These are phyloP conservation scores for Phengaris arion DNA, from an alignment of 2,888 invertebrate genomes.

Conservation along the genomic window DNA sequence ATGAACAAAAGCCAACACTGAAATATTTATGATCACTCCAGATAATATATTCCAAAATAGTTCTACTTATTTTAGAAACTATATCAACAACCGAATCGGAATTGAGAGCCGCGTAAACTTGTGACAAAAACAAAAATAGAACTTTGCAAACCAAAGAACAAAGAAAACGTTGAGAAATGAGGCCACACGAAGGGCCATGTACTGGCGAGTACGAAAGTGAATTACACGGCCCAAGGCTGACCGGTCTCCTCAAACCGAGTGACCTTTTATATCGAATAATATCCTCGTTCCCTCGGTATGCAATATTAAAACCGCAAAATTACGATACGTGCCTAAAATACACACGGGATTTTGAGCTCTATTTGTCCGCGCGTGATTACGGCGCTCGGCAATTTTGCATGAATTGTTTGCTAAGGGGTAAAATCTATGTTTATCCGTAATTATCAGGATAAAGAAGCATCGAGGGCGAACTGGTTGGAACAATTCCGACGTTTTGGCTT, in stretches of 20 bases:
- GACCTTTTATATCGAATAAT: constrained; percentile 72
- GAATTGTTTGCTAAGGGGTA: constrained; percentile 27
- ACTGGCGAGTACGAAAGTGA: constrained; percentile 70
- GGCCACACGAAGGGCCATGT: constrained; percentile 71
- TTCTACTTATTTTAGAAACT: constrained; percentile 10
- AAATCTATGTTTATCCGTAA: constrained; percentile 34
- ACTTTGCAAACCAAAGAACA: constrained; percentile 48
- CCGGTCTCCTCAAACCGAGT: constrained; percentile 75
- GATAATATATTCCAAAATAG: constrained; percentile 6
- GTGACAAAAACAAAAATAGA: constrained; percentile 34
- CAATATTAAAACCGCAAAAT: constrained; percentile 58
- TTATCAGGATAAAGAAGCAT: constrained; percentile 37
- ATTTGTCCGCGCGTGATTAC: constrained; percentile 18
- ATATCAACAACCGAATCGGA: constrained; percentile 4
- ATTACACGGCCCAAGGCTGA: constrained; percentile 73
- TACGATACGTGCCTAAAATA: constrained; percentile 43
- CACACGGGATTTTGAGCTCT: constrained; percentile 32
- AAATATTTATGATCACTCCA: not conserved
- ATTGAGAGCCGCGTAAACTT: constrained; percentile 27
- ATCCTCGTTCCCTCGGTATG: constrained; percentile 70
- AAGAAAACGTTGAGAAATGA: constrained; percentile 70
- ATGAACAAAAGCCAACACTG: not conserved
- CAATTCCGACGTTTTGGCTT: constrained; percentile 16
- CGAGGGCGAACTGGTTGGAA: constrained; percentile 33
- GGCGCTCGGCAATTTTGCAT: constrained; percentile 23